Base-by-base conservation (phyloP, 1,140 invertebrate species). In the Platyura marginata region DNA sequence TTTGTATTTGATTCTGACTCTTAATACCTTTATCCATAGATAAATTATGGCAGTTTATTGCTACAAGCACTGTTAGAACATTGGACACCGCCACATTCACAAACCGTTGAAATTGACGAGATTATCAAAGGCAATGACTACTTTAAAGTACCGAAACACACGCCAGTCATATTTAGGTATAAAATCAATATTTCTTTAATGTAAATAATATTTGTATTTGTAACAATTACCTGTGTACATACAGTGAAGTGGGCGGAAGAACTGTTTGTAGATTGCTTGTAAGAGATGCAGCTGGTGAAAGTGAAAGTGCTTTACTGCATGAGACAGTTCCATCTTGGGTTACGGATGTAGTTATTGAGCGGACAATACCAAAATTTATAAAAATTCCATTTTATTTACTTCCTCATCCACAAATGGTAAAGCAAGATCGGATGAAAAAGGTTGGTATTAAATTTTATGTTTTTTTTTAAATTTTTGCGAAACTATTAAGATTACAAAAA, bases 291-390 rank as follows among this genome's bases (percentile, higher is more conserved):
- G 80, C 81, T 1, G 88, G 91, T n/a, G 92, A 97, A 55, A 93
- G 87, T 11, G 95, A 99, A 68, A 77, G 87, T 48, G 77, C 81
- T 44, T 67, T 97, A 37, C 68, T 99, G 4, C 85, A 88, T 49
- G 95, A 98, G 59, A 92, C 83, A 5, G 87, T 98, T 33, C 95
- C 95, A 2, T 75, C 77, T 15, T 99, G 95, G 94, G 90, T 98
- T 9, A 80, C 84, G 3, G 92, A 97, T 56, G 90, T 93, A 43
- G 81, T 94, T 23, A 84, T 95, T 37, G 85, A 94, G 51, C 92
- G 90, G 66, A 87, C 83, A 57, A 75, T 89, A 51, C 92, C 91
- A 2, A 94, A 95, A 65, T 89, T 97, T 52, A 91, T 90, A 49
- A 98, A 98, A 71, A 84, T 98, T 55, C 86, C 94, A 41, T 99